Percentiles rank a stretch among this genome's conserved stretches.
Conservation (phyloP, 1,140 invertebrate genomes). For the Cylas formicarius region DNA sequence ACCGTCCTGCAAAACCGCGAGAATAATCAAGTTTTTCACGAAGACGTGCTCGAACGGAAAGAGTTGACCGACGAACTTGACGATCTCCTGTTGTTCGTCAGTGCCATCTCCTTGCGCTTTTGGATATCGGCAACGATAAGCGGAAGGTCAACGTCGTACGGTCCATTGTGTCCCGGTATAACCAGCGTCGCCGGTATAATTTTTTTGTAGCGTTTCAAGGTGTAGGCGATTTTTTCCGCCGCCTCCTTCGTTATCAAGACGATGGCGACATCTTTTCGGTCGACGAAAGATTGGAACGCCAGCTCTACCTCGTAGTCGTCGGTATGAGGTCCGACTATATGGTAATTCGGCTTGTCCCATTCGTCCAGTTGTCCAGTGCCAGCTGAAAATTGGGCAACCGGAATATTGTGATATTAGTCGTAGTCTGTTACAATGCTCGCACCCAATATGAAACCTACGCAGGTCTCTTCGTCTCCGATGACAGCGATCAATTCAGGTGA, state of each 20-base stretch:
- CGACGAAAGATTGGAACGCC: conserved; percentile 9
- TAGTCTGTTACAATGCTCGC: neutral
- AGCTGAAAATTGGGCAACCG: conserved; percentile 6
- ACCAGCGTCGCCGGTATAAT: conserved; percentile 17
- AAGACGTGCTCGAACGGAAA: too few species aligned
- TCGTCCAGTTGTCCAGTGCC: conserved; percentile 20
- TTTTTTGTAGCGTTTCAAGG: conserved; percentile 8
- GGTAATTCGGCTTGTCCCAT: conserved; percentile 14
- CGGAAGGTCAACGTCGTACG: conserved; percentile 19
- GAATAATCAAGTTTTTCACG: too few species aligned
- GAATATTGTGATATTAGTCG: neutral
- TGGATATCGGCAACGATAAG: conserved; percentile 10
- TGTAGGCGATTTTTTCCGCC: conserved; percentile 10
- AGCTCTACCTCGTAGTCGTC: conserved; percentile 12
- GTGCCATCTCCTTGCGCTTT: neutral
- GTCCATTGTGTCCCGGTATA: conserved; percentile 26
- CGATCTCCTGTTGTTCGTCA: neutral
- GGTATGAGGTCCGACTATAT: conserved; percentile 10
- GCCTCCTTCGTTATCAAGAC: conserved; percentile 23
- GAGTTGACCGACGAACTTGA: conserved; percentile 5
- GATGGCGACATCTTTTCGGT: conserved; percentile 16
- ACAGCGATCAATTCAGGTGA: conserved; percentile 19
- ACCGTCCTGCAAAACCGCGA: too few species aligned
- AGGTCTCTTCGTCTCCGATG: conserved; percentile 28
- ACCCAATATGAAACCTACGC: conserved; percentile 21